These are phyloP conservation scores for Felis chaus DNA, from an alignment of 2,113 vertebrate species.

Conservation along the genomic window DNA sequence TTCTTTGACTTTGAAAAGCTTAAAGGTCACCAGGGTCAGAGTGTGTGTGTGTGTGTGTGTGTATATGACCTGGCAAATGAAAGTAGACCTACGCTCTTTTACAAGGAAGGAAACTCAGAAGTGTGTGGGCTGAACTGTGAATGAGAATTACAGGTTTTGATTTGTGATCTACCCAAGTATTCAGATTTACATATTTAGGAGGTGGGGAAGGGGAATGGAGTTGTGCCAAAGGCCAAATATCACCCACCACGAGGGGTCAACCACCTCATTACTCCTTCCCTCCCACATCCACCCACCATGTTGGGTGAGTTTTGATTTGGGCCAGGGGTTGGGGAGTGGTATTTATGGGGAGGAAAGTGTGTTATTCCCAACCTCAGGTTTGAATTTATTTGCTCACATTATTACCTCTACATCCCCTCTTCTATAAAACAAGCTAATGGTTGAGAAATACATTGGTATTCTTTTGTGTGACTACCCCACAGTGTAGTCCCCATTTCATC, in stretches of 20 bases:
- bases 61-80: background rate
- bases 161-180: background rate
- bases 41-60: too few relatives aligned
- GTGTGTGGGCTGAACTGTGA: background rate
- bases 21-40: background rate
- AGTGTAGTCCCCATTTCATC: background rate
- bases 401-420: background rate
- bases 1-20: background rate
- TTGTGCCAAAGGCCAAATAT: background rate
- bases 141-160: background rate
- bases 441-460: background rate
- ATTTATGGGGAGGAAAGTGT: background rate
- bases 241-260: background rate
- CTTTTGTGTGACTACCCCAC: background rate
- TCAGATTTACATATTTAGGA: background rate
- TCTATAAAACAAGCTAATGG: background rate
- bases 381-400: background rate
- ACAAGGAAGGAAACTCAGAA: background rate
- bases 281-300: too few relatives aligned
- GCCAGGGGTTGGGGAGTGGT: background rate
- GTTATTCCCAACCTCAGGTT: background rate
- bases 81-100: background rate
- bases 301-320: background rate
- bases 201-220: background rate
- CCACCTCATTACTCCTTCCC: background rate